Evolutionary conservation across 2,888 invertebrate genomes (phyloP).

Genomic region (Euplagia quadripunctaria): DNA sequence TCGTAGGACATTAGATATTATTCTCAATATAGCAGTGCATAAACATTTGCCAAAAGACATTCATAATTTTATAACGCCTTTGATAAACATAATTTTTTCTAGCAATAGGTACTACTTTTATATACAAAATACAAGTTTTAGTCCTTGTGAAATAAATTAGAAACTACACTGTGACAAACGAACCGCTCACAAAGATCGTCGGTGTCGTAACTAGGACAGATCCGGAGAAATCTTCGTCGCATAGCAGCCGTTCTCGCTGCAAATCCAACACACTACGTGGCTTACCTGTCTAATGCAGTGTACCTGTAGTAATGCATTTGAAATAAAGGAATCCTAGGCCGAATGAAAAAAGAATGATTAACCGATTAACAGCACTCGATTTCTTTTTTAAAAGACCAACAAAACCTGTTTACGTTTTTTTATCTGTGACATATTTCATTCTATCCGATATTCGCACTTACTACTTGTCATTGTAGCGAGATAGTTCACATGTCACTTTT

Average conservation of each 20-base stretch:
- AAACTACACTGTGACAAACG: conserved; percentile 4
- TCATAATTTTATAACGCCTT: background rate
- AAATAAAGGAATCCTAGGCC: background rate
- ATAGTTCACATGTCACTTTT: background rate
- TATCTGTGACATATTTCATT: background rate
- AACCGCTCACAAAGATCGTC: conserved; percentile 6
- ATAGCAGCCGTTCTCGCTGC: conserved; percentile 6
- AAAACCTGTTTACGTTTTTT: background rate
- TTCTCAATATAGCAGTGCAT: background rate
- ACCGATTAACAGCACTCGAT: background rate
- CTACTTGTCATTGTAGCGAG: background rate
- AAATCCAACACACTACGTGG: background rate
- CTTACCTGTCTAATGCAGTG: background rate
- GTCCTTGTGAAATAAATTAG: conserved; percentile 18
- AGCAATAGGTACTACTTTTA: background rate
- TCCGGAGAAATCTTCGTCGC: conserved; percentile 11
- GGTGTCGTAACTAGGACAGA: conserved; percentile 14
- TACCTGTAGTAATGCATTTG: background rate
- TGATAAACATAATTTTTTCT: background rate
- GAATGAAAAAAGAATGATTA: background rate
- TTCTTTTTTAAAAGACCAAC: background rate
- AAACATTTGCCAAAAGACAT: background rate
- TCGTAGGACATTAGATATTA: too few species aligned
- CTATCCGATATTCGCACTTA: background rate
- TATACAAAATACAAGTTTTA: conserved; percentile 9